Base-by-base conservation (phyloP, 2,113 vertebrate genomes). In the Ceratotherium simum region DNA sequence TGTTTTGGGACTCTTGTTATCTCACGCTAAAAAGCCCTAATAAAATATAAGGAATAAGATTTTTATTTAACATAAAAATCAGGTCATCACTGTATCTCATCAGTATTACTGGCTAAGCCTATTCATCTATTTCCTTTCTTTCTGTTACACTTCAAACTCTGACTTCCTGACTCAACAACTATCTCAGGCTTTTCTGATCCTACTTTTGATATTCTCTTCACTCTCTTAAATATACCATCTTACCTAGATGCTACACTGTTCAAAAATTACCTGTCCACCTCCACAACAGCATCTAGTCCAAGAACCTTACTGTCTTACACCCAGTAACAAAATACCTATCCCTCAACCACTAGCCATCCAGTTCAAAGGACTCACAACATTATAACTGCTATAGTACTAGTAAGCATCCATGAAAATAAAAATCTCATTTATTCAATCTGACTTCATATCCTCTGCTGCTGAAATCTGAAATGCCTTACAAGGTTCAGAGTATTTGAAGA, bases 11-110 rank as follows among this genome's bases (percentile, higher is more conserved):
- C n/a, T 73, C 33, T 54, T 83, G 39, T 29, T 79, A 60, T 39
- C 33, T 69, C 80, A 54, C 3, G 2, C 17, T 73, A 92, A 54
- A 42, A 76, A 92, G 36, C 17, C 20, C 14, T 48, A 70, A 58
- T 13, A 94, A 69, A 65, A 91, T 21, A 56, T 21, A 83, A 76
- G 11, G 54, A 85, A 25, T 33, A 60, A 91, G 42, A 21, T 33
- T 78, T 85, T 95, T 78, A 73, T 67, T 18, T 76, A 69, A 78
- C 14, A 92, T 76, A 90, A 90, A 96, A 69, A 46, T 80, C 13
- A 92, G 20, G 21, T 85, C 21, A 75, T 91, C 39, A 56, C n/a
- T 60, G 0, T 46, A 65, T 83, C 39, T 92, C 42, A 86, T 94
- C 13, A 29, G 8, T 58, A 73, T 73, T 92, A 93, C 1, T 33